Evolutionary conservation across 2,113 vertebrate species (phyloP), one percentile per base, ranked within the genome.

Genomic region (Chrysochloris asiatica): DNA sequence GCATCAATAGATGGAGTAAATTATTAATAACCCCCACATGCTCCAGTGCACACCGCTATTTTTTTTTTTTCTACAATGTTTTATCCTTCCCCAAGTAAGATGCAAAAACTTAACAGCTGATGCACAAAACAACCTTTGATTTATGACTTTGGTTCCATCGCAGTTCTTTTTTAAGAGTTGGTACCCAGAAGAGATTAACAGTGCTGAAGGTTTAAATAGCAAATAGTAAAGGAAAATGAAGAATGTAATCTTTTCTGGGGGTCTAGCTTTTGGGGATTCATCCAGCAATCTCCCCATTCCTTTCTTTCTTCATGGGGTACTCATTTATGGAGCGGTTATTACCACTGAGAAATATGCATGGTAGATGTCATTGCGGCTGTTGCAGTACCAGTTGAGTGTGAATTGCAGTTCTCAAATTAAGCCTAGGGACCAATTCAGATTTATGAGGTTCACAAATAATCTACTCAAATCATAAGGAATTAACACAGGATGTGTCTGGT

Each of bases 1-100:
- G 93, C 96, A 95, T 95, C 96, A 96, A 96, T 94, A 97, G 96
- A 95, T 89, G 19, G 94, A 96, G 95, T 96, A 96, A 96, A 97
- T 96, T 95, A 95, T 97, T 96, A 97, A 97, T 95, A 97, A 95
- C 92, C 89, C 94, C 93, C 95, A 83, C 82, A 93, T 67, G 91
- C 92, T 95, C 84, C 92, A 82, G 10, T 85, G 87, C 71, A 63
- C 81, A 56, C 73, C 82, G 84, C 78, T 84, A 41, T 50, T 61
- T 95, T 84, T 93, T 43, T 63, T 76, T 90, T 88, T 61, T 61
- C 30, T 88, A 19, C 36, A 92, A 48, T 63, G 72, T 90, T 88
- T 69, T 48, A 30, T 88, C n/a, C 36, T 89, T 67, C 22, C 8
- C 38, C 65, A 92, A 95, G 72, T 52, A 86, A 95, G 92, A 94